phyloP scores from a whole-genome alignment of 2,797 vertebrate species.

The Nannoperca australis region DNA sequence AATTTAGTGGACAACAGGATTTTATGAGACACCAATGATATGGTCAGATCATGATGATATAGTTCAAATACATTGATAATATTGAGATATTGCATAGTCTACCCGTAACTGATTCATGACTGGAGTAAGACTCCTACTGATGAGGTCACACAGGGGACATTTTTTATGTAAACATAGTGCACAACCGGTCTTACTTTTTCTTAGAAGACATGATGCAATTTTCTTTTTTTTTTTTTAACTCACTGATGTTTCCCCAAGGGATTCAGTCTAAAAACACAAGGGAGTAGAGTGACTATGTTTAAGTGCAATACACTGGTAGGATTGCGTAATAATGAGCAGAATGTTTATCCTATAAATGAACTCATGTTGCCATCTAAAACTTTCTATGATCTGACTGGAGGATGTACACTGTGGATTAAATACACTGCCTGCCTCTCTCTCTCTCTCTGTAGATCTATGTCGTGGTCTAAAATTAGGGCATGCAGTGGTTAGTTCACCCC shows the following conservation, averaged over 20 bases:
- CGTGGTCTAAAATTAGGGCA: slow-evolving; percentile 31
- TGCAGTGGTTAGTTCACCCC: slow-evolving; percentile 26
- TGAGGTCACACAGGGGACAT: neutral
- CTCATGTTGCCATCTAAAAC: neutral
- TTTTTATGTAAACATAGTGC: neutral
- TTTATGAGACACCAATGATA: neutral
- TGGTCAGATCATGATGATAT: neutral
- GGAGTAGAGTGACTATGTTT: slow-evolving; percentile 13
- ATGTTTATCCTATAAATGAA: slow-evolving; percentile 18
- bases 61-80: neutral
- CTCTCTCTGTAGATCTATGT: neutral
- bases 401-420: neutral
- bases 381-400: neutral
- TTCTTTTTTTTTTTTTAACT: slow-evolving; percentile 4
- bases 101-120: neutral
- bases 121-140: neutral
- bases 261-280: slow-evolving; percentile 23
- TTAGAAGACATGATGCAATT: slow-evolving; percentile 45
- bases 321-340: neutral
- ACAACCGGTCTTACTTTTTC: neutral
- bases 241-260: slow-evolving; percentile 7
- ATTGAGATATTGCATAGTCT: neutral
- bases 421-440: neutral
- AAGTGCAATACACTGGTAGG: slow-evolving; percentile 25
- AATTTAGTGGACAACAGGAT: neutral